Percentiles rank a stretch among this genome's conserved stretches.
phyloP scores from a whole-genome alignment of 2,888 invertebrate species.

The Mythimna lalbum region DNA sequence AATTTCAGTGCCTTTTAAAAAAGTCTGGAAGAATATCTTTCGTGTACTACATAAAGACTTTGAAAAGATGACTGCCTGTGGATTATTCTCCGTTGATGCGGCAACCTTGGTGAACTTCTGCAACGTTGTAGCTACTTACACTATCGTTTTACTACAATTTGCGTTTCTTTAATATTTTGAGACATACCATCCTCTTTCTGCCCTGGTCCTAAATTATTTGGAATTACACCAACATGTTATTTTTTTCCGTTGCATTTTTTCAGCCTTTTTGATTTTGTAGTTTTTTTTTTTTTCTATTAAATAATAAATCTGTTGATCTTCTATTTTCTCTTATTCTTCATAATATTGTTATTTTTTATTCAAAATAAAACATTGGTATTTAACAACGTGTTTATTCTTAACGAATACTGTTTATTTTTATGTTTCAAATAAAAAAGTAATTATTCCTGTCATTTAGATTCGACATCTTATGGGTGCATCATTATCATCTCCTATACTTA shows the following conservation, averaged over 20 bases:
- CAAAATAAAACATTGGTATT: too few species aligned
- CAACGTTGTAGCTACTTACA: slow-evolving; percentile 45
- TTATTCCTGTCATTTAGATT: too few species aligned
- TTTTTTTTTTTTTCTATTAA: neutral
- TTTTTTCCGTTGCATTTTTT: neutral
- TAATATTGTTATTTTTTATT: too few species aligned
- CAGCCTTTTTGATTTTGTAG: neutral
- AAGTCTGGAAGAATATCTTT: slow-evolving; percentile 54
- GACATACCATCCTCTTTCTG: neutral
- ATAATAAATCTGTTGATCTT: too few species aligned
- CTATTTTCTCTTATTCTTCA: too few species aligned
- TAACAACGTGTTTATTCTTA: too few species aligned
- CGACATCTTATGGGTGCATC: too few species aligned
- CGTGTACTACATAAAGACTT: slow-evolving; percentile 37
- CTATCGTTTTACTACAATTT: slow-evolving; percentile 54
- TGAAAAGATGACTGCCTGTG: slow-evolving; percentile 41
- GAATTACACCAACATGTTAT: neutral
- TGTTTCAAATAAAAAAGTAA: too few species aligned
- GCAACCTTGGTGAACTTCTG: slow-evolving; percentile 42
- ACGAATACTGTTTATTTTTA: too few species aligned
- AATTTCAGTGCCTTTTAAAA: slow-evolving; percentile 44
- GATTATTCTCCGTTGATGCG: slow-evolving; percentile 36
- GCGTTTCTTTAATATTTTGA: slow-evolving; percentile 40
- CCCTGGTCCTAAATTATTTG: neutral
- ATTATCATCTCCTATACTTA: too few species aligned